These are phyloP conservation scores for Pyrochroa serraticornis DNA, from an alignment of 2,888 invertebrate species.

Conservation along the genomic window DNA sequence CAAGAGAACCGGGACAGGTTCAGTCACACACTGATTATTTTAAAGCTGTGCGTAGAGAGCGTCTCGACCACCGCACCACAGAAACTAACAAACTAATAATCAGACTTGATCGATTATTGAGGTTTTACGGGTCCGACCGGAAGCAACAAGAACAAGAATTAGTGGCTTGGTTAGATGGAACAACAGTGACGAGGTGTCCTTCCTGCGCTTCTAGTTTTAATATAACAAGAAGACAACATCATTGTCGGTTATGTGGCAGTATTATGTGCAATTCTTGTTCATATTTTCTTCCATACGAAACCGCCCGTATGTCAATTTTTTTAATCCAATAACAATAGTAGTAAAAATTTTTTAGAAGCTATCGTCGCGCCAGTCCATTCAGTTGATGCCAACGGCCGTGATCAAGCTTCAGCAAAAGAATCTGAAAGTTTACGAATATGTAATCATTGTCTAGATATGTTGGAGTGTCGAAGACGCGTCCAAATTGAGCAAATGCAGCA, in stretches of 20 bases:
- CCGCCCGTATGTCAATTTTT: constrained; percentile 70
- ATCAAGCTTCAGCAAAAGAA: constrained; percentile 49
- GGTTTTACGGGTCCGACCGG: constrained; percentile 72
- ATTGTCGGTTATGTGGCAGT: constrained; percentile 93
- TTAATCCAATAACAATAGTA: neutral
- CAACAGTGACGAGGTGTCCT: constrained; percentile 87
- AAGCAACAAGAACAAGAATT: constrained; percentile 76
- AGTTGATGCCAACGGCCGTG: constrained; percentile 42
- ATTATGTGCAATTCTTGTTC: constrained; percentile 94
- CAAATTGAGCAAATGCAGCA: constrained; percentile 83
- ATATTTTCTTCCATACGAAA: constrained; percentile 76
- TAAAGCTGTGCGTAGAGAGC: constrained; percentile 67
- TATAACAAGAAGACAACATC: constrained; percentile 88
- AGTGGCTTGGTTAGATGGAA: constrained; percentile 94
- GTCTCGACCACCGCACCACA: constrained; percentile 86
- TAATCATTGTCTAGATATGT: constrained; percentile 77
- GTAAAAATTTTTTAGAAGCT: constrained; percentile 44
- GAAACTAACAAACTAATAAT: constrained; percentile 96
- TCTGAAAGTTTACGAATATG: constrained; percentile 72
- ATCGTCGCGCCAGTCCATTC: constrained; percentile 53
- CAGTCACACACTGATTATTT: constrained; percentile 77
- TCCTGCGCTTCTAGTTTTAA: constrained; percentile 90
- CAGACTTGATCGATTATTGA: constrained; percentile 87
- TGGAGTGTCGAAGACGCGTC: constrained; percentile 78
- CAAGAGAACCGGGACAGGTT: constrained; percentile 70